phyloP scores from a whole-genome alignment of 2,113 vertebrate genomes.

The Lampris incognitus region DNA sequence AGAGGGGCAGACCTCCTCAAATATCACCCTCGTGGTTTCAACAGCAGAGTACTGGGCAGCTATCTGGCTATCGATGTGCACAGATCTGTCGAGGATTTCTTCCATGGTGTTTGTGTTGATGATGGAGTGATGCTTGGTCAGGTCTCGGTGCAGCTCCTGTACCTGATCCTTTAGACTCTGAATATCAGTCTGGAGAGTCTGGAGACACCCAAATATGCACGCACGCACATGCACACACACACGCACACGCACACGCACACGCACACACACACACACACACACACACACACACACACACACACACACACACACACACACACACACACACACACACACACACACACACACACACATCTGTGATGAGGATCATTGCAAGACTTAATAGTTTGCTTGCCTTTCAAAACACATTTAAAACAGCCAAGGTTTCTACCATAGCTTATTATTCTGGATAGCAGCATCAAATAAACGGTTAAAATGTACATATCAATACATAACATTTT shows the following conservation, averaged over 20 bases:
- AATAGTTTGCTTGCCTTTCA: neutral
- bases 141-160: slow-evolving; percentile 92
- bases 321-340: too few relatives aligned
- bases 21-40: slow-evolving; percentile 87
- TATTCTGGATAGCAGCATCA: too few relatives aligned
- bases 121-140: slow-evolving; percentile 95
- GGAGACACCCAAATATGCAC: neutral
- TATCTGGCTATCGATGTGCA: slow-evolving; percentile 89
- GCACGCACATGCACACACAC: neutral
- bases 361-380: too few relatives aligned
- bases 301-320: too few relatives aligned
- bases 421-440: neutral
- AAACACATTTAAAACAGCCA: neutral
- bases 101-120: slow-evolving; percentile 91
- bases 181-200: slow-evolving; percentile 89
- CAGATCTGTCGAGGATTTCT: slow-evolving; percentile 87
- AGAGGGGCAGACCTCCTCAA: slow-evolving; percentile 87
- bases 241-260: neutral
- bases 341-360: too few relatives aligned
- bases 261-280: too few relatives aligned
- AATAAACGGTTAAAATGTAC: too few relatives aligned
- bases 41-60: slow-evolving; percentile 82
- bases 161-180: slow-evolving; percentile 94
- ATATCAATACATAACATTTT: too few relatives aligned
- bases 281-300: too few relatives aligned